Conservation (phyloP, 2,113 vertebrate species). For the Halcyon malimbica region DNA sequence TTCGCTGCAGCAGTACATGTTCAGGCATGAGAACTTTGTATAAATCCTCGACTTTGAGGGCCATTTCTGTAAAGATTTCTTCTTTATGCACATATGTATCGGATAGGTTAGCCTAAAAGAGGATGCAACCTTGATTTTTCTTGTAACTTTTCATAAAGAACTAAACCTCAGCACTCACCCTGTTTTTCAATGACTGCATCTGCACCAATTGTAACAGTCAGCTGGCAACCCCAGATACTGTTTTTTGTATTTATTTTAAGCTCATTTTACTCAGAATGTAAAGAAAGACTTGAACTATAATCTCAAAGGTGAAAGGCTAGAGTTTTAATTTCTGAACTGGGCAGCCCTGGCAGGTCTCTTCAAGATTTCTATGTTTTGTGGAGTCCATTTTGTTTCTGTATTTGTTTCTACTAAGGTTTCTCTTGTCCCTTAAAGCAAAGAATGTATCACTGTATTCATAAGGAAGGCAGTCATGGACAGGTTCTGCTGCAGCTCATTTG, state of each 20-base stretch:
- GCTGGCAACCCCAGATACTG: background rate
- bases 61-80: background rate
- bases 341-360: background rate
- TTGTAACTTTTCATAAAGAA: background rate
- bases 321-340: conserved; percentile 5
- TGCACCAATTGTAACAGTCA: background rate
- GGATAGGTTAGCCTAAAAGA: background rate
- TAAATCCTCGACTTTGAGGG: background rate
- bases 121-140: background rate
- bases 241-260: conserved; percentile 6
- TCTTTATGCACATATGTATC: background rate
- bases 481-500: conserved; percentile 39
- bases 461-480: background rate
- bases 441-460: background rate
- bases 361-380: background rate
- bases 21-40: background rate
- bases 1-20: background rate
- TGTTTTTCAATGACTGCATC: background rate
- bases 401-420: background rate
- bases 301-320: conserved; percentile 4
- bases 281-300: conserved; percentile 22
- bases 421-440: conserved; percentile 12
- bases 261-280: conserved; percentile 15
- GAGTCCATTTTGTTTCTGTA: conserved; percentile 38
- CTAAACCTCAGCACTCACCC: background rate